Evolutionary conservation across 2,888 invertebrate species (phyloP).

Genomic region (Synanthedon vespiformis): DNA sequence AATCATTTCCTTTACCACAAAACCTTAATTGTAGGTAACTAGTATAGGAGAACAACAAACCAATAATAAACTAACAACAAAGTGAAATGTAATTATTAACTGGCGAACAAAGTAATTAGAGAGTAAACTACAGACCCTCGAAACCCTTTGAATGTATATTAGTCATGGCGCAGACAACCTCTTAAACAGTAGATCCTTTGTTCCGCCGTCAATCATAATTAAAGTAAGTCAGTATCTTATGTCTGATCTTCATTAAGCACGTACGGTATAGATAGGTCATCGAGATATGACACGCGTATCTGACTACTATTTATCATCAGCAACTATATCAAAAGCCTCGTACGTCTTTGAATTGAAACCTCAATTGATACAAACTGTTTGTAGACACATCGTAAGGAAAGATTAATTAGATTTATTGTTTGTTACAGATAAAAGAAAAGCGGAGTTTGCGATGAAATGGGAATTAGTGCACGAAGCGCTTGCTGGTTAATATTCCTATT

Average conservation of each 20-base stretch:
- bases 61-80: too few relatives aligned
- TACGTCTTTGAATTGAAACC: slow-evolving; percentile 6
- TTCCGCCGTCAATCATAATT: slow-evolving; percentile 17
- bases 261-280: slow-evolving; percentile 18
- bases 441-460: slow-evolving; percentile 45
- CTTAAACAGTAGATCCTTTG: slow-evolving; percentile 9
- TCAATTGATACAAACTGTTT: slow-evolving; percentile 4
- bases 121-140: slow-evolving; percentile 2
- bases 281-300: slow-evolving; percentile 18
- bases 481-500: slow-evolving; percentile 33
- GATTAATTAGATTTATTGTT: not conserved
- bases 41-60: too few relatives aligned
- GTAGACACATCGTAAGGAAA: not conserved
- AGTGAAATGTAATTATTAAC: too few relatives aligned
- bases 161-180: not conserved
- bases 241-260: slow-evolving; percentile 22
- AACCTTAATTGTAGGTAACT: too few relatives aligned
- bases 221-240: slow-evolving; percentile 17
- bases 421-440: slow-evolving; percentile 42
- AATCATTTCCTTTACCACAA: too few relatives aligned
- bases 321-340: slow-evolving; percentile 6
- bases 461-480: slow-evolving; percentile 43
- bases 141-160: slow-evolving; percentile 1
- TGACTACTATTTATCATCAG: slow-evolving; percentile 17
- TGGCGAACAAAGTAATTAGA: slow-evolving; percentile 1